A percentile compares a stretch with the other conserved stretches of the same genome.
Evolutionary conservation across 2,113 vertebrate species (phyloP).

Genomic region (Aegithalos caudatus): DNA sequence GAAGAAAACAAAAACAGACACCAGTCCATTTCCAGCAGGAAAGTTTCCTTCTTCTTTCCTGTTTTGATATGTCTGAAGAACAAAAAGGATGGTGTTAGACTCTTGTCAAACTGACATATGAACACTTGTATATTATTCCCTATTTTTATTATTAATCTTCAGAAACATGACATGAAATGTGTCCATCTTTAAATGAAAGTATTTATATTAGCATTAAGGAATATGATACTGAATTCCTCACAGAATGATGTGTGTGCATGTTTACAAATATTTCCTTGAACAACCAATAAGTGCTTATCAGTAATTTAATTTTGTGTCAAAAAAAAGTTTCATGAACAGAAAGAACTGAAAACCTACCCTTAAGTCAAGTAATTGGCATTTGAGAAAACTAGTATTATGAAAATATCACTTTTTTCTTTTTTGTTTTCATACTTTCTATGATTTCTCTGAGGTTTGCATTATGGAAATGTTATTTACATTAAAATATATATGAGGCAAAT

Average conservation of each 20-base stretch:
- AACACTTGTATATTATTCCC: neutral
- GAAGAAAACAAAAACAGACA: neutral
- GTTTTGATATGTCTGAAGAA: neutral
- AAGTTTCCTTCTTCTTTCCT: neutral
- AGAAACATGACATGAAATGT: neutral
- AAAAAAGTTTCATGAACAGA: neutral
- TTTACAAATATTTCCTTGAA: neutral
- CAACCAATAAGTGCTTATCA: neutral
- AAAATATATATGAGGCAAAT: neutral
- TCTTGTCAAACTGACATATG: neutral
- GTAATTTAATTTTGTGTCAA: neutral
- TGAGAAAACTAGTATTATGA: neutral
- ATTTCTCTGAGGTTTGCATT: neutral
- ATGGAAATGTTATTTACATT: neutral
- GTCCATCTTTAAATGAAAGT: neutral
- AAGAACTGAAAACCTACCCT: neutral
- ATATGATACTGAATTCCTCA: neutral
- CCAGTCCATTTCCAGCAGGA: neutral
- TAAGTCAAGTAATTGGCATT: neutral
- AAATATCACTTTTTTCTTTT: neutral
- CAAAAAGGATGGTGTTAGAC: neutral
- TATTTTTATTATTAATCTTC: neutral
- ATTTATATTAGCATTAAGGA: neutral
- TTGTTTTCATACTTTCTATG: neutral
- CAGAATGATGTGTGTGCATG: neutral